Evolutionary conservation across 2,888 invertebrate species (phyloP).

Genomic region (Stenodera caucasica): DNA sequence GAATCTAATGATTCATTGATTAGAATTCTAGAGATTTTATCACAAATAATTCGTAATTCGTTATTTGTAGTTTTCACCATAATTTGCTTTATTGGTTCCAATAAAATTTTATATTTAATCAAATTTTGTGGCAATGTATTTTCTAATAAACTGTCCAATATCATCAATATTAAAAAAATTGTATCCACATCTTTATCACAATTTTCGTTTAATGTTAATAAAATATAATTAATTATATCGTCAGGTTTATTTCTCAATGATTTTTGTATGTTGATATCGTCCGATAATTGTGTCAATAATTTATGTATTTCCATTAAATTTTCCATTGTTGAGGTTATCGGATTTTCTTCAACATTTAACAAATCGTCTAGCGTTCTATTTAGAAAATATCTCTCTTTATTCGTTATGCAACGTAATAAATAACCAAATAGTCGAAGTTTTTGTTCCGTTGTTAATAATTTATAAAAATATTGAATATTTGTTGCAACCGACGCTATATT

Average conservation of each 20-base stretch:
- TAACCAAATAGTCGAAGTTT: slow-evolving; percentile 51
- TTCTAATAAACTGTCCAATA: slow-evolving; percentile 51
- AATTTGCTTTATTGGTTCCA: slow-evolving; percentile 40
- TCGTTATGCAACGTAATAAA: slow-evolving; percentile 49
- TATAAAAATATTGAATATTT: slow-evolving; percentile 47
- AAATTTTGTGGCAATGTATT: slow-evolving; percentile 39
- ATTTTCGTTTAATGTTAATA: slow-evolving; percentile 34
- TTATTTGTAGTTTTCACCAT: slow-evolving; percentile 36
- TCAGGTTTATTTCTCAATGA: slow-evolving; percentile 56
- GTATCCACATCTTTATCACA: slow-evolving; percentile 37
- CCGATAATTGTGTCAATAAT: slow-evolving; percentile 59
- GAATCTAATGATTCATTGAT: slow-evolving; percentile 12
- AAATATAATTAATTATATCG: slow-evolving; percentile 57
- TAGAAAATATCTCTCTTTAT: slow-evolving; percentile 44
- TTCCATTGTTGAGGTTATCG: slow-evolving; percentile 44
- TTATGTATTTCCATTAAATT: slow-evolving; percentile 58
- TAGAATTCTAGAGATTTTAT: slow-evolving; percentile 35
- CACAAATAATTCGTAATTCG: slow-evolving; percentile 43
- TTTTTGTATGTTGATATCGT: slow-evolving; percentile 55
- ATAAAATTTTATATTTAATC: slow-evolving; percentile 48
- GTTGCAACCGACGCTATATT: slow-evolving; percentile 39
- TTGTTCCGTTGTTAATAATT: slow-evolving; percentile 45
- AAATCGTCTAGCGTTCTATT: slow-evolving; percentile 44
- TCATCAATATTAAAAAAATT: slow-evolving; percentile 46
- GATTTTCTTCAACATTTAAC: slow-evolving; percentile 53